Conservation (phyloP, 2,113 vertebrate species). For the Podocnemis expansa region DNA sequence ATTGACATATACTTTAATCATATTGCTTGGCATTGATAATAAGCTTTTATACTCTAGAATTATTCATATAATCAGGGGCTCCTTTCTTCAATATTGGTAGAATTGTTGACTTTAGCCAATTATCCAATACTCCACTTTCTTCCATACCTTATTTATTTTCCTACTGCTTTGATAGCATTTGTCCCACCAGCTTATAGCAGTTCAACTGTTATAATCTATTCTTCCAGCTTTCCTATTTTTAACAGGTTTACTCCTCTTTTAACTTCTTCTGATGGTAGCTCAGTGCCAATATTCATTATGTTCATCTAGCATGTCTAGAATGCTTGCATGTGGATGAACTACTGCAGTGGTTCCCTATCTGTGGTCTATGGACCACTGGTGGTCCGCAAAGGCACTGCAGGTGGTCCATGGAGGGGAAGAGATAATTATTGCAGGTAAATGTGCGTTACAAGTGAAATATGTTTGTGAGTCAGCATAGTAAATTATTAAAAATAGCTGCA, state of each 20-base stretch:
- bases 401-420: too few relatives aligned
- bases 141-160: neutral
- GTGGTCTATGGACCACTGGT: too few relatives aligned
- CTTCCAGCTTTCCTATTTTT: neutral
- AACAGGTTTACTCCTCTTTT: neutral
- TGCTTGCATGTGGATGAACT: neutral
- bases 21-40: neutral
- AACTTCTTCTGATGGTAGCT: neutral
- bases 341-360: too few relatives aligned
- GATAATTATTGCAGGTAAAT: too few relatives aligned
- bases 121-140: neutral
- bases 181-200: neutral
- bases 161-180: neutral
- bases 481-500: too few relatives aligned
- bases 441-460: too few relatives aligned
- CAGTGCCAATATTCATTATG: neutral
- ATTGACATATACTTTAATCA: neutral
- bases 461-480: too few relatives aligned
- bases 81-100: too few relatives aligned
- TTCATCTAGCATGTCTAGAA: neutral
- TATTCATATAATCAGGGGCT: too few relatives aligned
- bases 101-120: neutral
- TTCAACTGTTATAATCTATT: neutral
- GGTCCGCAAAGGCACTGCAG: too few relatives aligned
- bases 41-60: neutral